Conservation (phyloP, 2,113 vertebrate genomes). For the Labeo rohita region DNA sequence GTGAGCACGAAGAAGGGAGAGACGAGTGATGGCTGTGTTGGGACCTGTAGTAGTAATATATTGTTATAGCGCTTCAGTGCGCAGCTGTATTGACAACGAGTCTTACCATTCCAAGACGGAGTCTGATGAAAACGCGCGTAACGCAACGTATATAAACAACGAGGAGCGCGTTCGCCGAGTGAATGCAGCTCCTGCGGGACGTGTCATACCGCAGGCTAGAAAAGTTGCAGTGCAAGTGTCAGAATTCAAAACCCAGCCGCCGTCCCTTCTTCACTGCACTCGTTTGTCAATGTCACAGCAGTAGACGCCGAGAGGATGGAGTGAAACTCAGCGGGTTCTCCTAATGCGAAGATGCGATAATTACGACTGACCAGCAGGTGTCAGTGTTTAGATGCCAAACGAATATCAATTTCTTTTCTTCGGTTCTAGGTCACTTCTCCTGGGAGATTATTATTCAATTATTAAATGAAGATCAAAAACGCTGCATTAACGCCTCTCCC, state of each 20-base stretch:
- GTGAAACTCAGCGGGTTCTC: slow-evolving; percentile 60
- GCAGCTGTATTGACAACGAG: slow-evolving; percentile 23
- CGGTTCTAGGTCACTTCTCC: slow-evolving; percentile 81
- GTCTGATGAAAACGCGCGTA: slow-evolving; percentile 31
- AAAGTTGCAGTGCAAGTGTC: slow-evolving; percentile 19
- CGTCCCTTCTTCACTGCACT: slow-evolving; percentile 57
- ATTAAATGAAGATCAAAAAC: slow-evolving; percentile 83
- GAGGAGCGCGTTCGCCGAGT: background rate
- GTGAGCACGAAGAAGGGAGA: background rate
- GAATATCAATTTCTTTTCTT: slow-evolving; percentile 57
- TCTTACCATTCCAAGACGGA: slow-evolving; percentile 1
- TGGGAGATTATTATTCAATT: slow-evolving; percentile 85
- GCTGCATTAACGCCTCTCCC: slow-evolving; percentile 64
- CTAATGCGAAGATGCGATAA: slow-evolving; percentile 49
- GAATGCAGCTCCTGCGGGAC: background rate
- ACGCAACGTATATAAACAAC: slow-evolving; percentile 4
- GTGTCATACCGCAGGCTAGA: background rate
- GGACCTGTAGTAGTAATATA: slow-evolving; percentile 36
- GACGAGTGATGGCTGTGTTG: slow-evolving; percentile 7
- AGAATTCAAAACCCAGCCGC: slow-evolving; percentile 37
- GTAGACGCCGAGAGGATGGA: slow-evolving; percentile 65
- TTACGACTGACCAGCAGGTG: slow-evolving; percentile 68
- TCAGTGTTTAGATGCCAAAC: slow-evolving; percentile 66
- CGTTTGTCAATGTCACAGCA: slow-evolving; percentile 75
- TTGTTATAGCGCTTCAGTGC: slow-evolving; percentile 21